Evolutionary conservation across 2,113 vertebrate species (phyloP), one percentile per base, ranked within the genome.

Genomic region (Hemiprocne comata): DNA sequence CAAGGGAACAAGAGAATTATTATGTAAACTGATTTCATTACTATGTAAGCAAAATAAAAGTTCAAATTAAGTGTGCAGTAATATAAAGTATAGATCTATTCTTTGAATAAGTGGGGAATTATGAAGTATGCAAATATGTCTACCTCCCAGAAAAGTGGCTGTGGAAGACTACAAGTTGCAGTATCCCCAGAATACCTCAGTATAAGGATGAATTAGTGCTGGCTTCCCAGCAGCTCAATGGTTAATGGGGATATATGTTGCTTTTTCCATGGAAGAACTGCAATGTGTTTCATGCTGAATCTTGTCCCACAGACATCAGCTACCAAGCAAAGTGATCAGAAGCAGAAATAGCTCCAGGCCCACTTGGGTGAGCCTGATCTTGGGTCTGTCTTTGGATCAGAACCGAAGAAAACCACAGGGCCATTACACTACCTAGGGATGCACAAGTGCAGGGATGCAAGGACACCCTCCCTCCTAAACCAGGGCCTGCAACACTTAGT

Each of bases 1-100:
- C 88, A 79, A 57, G 93, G 96, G 96, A 93, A 91, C 42, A 40
- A 64, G 46, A 83, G 91, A 93, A 93, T 95, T 94, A 89, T 94
- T 97, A 95, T 90, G 91, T 92, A 96, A 97, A 95, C 93, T 87
- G 87, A 95, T 93, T 92, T 95, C 94, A 93, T 89, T 96, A 92
- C 95, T 93, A 82, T 87, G 92, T 82, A 95, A 95, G 96, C 94
- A 96, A 96, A 96, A 95, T 87, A 95, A 91, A 95, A 94, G 94
- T 96, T 96, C 96, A 97, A 83, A 83, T 93, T 72, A 89, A 94
- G 66, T 62, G 73, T 94, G 66, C 62, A 95, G 54, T 33, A 94
- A 94, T 82, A 89, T 40, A 91, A 95, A 95, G 89, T 92, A 93
- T 11, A 85, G 77, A 75, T 87, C 94, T 91, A 93, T 90, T 80